Evolutionary conservation across 2,888 invertebrate genomes (phyloP).

Genomic region (Drosophila austrosaltans): DNA sequence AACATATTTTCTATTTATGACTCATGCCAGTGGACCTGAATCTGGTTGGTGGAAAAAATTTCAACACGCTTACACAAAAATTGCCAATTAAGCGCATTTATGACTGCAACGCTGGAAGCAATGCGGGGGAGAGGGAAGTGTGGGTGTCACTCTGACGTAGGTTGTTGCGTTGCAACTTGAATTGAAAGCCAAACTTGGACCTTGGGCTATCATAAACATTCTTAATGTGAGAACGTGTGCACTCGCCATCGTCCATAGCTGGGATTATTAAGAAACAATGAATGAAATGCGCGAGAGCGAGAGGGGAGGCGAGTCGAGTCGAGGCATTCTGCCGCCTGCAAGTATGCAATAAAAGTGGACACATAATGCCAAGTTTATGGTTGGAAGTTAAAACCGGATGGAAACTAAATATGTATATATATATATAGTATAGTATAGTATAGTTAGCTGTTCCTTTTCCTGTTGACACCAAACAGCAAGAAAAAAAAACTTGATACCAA

Average conservation of each 20-base stretch:
- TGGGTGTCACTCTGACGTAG: neutral
- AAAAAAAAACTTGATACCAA: conserved; percentile 44
- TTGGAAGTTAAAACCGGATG: conserved; percentile 73
- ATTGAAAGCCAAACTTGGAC: conserved; percentile 11
- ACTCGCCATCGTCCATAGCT: conserved; percentile 35
- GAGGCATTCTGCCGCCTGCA: conserved; percentile 27
- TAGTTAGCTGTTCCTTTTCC: neutral
- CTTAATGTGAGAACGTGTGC: conserved; percentile 71
- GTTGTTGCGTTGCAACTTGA: conserved; percentile 9
- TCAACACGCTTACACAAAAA: conserved; percentile 72
- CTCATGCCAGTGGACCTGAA: conserved; percentile 33
- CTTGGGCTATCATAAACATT: conserved; percentile 59
- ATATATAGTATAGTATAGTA: neutral
- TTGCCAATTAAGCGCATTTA: conserved; percentile 77
- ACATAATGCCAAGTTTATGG: conserved; percentile 74
- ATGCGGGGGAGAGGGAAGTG: conserved; percentile 10
- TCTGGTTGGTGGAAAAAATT: conserved; percentile 50
- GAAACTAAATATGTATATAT: conserved; percentile 67
- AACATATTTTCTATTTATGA: conserved; percentile 53
- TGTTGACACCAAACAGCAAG: conserved; percentile 70
- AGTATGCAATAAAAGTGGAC: conserved; percentile 74
- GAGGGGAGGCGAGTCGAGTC: conserved; percentile 17
- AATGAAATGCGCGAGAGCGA: conserved; percentile 38
- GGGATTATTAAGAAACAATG: conserved; percentile 77
- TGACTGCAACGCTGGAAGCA: conserved; percentile 65